phyloP scores from a whole-genome alignment of 2,113 vertebrate genomes.

The Cyphomyrus plagiostoma region DNA sequence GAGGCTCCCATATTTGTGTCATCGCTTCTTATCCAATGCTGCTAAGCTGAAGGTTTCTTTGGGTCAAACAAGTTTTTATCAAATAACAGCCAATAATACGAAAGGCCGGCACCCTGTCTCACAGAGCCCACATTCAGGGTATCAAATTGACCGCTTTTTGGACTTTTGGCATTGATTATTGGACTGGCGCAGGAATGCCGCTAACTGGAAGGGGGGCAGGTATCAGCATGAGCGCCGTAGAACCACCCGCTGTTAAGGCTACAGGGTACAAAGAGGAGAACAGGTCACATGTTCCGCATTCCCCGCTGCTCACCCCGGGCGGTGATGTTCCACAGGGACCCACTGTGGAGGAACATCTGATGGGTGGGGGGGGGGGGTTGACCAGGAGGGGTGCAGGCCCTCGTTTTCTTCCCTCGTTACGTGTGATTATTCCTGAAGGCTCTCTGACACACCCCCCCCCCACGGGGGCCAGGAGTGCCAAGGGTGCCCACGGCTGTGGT shows the following conservation, averaged over 20 bases:
- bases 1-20: not conserved
- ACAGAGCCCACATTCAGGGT: slow-evolving; percentile 28
- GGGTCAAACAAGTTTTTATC: not conserved
- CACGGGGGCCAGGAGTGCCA: not conserved
- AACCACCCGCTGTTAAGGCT: not conserved
- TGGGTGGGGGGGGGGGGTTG: not conserved
- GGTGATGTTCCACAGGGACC: not conserved
- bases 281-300: slow-evolving; percentile 8
- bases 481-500: slow-evolving; percentile 3
- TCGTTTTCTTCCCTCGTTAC: slow-evolving; percentile 21
- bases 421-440: slow-evolving; percentile 37
- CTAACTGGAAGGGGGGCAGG: slow-evolving; percentile 11
- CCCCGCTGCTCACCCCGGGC: slow-evolving; percentile 16
- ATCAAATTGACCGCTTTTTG: slow-evolving; percentile 32
- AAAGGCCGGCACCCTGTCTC: not conserved
- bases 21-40: not conserved
- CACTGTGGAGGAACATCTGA: not conserved
- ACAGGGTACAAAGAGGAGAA: not conserved
- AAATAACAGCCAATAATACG: slow-evolving; percentile 5
- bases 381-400: not conserved
- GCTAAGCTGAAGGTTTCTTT: not conserved
- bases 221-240: not conserved
- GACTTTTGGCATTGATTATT: slow-evolving; percentile 7
- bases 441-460: slow-evolving; percentile 31
- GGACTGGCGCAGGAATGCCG: slow-evolving; percentile 10